These are phyloP conservation scores for Leptinotarsa tumamoca DNA, from an alignment of 2,888 invertebrate species.

Conservation along the genomic window DNA sequence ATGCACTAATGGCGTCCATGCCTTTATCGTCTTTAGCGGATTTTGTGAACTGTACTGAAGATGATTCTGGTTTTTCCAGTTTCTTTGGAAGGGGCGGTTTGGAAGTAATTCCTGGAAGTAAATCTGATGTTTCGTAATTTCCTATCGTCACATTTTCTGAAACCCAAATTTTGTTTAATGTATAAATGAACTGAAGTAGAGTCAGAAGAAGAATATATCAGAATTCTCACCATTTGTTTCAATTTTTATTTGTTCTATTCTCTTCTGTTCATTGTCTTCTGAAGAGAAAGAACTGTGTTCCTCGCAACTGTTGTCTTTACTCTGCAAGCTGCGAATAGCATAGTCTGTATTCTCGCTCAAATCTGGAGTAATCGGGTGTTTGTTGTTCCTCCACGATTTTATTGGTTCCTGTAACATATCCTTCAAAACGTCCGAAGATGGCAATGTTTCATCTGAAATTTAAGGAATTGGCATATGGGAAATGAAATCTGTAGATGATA, in stretches of 20 bases:
- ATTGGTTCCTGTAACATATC: slow-evolving; percentile 59
- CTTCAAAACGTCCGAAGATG: slow-evolving; percentile 59
- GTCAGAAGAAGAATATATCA: too few species aligned
- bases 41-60: slow-evolving; percentile 20
- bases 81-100: slow-evolving; percentile 64
- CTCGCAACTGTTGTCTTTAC: slow-evolving; percentile 49
- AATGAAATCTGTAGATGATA: not conserved
- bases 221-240: slow-evolving; percentile 15
- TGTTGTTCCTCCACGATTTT: slow-evolving; percentile 53
- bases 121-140: slow-evolving; percentile 30
- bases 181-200: not conserved
- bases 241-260: slow-evolving; percentile 18
- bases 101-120: slow-evolving; percentile 60
- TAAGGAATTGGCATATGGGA: not conserved
- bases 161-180: not conserved
- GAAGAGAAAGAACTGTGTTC: slow-evolving; percentile 48
- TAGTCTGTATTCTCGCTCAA: slow-evolving; percentile 43
- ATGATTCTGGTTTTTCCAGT: slow-evolving; percentile 51
- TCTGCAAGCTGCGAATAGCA: slow-evolving; percentile 41
- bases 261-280: slow-evolving; percentile 43
- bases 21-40: slow-evolving; percentile 10
- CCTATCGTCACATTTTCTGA: not conserved
- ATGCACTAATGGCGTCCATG: slow-evolving; percentile 53
- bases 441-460: slow-evolving; percentile 53
- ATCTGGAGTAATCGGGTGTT: slow-evolving; percentile 33